Base-by-base conservation (phyloP, 1,140 invertebrate genomes). In the Trichogramma pretiosum region DNA sequence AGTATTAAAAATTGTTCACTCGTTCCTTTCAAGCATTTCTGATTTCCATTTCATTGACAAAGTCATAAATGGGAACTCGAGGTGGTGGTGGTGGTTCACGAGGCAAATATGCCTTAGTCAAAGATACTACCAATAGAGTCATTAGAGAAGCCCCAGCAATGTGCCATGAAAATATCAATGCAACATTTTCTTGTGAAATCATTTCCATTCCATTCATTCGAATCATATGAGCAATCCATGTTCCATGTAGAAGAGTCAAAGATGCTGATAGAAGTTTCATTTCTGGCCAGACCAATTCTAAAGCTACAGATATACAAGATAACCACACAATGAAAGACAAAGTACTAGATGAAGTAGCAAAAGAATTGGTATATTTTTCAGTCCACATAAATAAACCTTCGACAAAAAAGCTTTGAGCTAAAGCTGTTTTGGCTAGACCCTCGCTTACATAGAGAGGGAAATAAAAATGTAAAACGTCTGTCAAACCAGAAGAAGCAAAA, bases 401-500 rank as follows among this genome's bases (percentile, higher is more conserved):
- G 5, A 70, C 53, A 16, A 64, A 63, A 30, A 72, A 72, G 16
- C 67, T 68, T 30, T 70, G 62, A 3, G 63, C 63, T 2, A 72
- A 47, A 2, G 62, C 60, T 46, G 71, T 50, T 55, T 70, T 66
- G 4, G 61, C 58, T 4, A 71, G 49, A 4, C 63, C 64, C 24
- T 54, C 53, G 5, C 62, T 63, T 3, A 71, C 52, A 28, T 58
- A 63, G 17, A 50, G 54, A 2, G 64, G 64, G 52, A 68, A 70
- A 46, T 70, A 70, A 56, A 68, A 68, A 32, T 64, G 59, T 3
- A 71, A 42, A 9, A 71, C 61, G 53, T 72, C 70, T 5, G 68
- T 63, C 2, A 72, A 56, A n/a, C 70, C 68, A 38, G 67, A 70
- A 24, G 71, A 63, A 19, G 67, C 68, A 44, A 72, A 72, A 21